Base-by-base conservation (phyloP, 2,113 vertebrate species). In the Phyllopteryx taeniolatus region DNA sequence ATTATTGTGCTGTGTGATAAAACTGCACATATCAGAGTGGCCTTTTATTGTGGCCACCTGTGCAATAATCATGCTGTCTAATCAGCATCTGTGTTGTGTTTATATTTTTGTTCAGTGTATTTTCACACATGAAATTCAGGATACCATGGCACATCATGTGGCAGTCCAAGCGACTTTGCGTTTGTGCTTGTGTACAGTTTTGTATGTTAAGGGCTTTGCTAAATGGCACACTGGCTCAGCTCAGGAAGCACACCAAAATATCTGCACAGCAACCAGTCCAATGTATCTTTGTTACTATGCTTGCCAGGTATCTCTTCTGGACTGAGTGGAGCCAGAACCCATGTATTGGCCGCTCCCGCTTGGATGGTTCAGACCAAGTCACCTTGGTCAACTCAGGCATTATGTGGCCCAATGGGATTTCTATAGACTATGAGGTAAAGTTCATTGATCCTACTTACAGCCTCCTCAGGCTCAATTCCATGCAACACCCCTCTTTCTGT, bases 281-380 rank as follows among this genome's bases (percentile, higher is more conserved):
- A 35, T 35, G 7, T 66, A 27, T 47, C 13, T 66, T 9, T 47
- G 22, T 66, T 17, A 14, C 22, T 15, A 2, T 43, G 39, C 62
- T 43, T 64, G 4, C 13, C 77, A 99, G 98, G 79, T 98, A 95
- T 91, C 93, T 99, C 68, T 99, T 99, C 90, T 99, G 98, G 98
- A 98, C 96, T 33, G 98, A 99, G 87, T 99, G 97, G 98, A 96
- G 98, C 12, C 95, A 98, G 83, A 95, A 92, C 83, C 96, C 98
- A 8, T 96, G 96, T 83, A 97, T 99, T 72, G 96, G 96, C 74
- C 96, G 94, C 79, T 94, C 97, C 62, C 95, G 87, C 56, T 89
- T 99, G 70, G 98, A 99, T 65, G 98, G 98, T 15, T 98, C 98
- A 4, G 95, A 98, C 87, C 97, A 96, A 80, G 93, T 95, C 60